Conservation (phyloP, 1,140 invertebrate species). For the Calycopis cecrops region DNA sequence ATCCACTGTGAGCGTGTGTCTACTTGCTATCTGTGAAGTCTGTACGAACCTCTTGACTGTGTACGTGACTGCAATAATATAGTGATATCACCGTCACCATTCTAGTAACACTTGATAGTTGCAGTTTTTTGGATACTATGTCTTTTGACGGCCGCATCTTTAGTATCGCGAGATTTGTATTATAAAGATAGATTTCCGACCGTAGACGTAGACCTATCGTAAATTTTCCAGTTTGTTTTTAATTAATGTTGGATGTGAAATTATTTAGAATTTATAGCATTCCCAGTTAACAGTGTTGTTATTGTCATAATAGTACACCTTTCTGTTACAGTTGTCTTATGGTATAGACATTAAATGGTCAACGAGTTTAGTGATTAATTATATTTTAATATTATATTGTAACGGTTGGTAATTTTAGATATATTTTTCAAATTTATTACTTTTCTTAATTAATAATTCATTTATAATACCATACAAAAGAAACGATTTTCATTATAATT, state of each 20-base stretch:
- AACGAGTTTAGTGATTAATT: constrained; percentile 5
- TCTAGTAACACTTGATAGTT: constrained; percentile 25
- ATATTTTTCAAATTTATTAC: background rate
- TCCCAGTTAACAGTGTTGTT: constrained; percentile 8
- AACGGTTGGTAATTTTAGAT: background rate
- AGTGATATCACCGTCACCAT: constrained; percentile 24
- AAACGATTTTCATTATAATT: too few relatives aligned
- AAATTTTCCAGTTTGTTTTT: constrained; percentile 13
- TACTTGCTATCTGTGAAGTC: constrained; percentile 6
- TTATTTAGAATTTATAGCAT: constrained; percentile 9
- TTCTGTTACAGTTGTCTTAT: constrained; percentile 9
- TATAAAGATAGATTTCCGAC: constrained; percentile 3
- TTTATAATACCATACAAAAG: too few relatives aligned
- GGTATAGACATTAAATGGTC: constrained; percentile 7
- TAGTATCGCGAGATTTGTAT: constrained; percentile 30
- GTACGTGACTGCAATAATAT: constrained; percentile 17
- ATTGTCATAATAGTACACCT: constrained; percentile 4
- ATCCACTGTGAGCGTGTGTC: constrained; percentile 7
- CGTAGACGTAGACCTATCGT: constrained; percentile 12
- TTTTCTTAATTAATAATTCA: background rate
- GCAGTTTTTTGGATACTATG: constrained; percentile 50
- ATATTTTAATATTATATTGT: background rate
- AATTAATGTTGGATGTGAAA: constrained; percentile 14
- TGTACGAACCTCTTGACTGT: constrained; percentile 21
- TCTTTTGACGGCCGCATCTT: constrained; percentile 52